Percentiles rank a stretch among this genome's conserved stretches.
Evolutionary conservation across 2,113 vertebrate species (phyloP).

Genomic region (Saguinus imperator): DNA sequence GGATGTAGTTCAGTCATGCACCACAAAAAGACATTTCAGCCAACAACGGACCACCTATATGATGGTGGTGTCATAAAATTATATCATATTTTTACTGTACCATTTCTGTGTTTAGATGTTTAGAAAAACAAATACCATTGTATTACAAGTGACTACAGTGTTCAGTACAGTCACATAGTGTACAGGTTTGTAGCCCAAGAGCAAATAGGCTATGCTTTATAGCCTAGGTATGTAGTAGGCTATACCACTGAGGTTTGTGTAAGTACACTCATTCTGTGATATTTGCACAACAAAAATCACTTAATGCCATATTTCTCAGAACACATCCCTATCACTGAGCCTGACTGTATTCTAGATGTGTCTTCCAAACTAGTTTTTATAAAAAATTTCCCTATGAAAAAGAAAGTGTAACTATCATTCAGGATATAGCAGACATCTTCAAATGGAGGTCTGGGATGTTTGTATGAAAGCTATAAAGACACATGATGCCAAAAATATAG

Average conservation of each 20-base stretch:
- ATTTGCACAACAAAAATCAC: neutral
- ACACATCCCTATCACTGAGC: neutral
- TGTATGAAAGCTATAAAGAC: conserved; percentile 17
- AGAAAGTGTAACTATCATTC: neutral
- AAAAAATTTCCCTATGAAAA: conserved; percentile 32
- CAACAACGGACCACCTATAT: neutral
- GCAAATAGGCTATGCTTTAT: neutral
- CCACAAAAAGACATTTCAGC: neutral
- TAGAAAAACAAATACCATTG: neutral
- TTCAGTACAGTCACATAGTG: neutral
- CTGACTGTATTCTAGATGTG: neutral
- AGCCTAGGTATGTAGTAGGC: neutral
- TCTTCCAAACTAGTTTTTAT: neutral
- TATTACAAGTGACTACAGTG: neutral
- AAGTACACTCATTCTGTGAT: neutral
- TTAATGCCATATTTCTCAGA: neutral
- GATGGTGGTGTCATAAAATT: neutral
- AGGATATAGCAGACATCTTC: conserved; percentile 49
- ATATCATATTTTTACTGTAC: neutral
- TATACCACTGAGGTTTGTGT: neutral
- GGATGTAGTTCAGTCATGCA: neutral
- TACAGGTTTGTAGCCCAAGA: neutral
- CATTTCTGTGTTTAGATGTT: neutral
- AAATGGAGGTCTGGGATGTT: conserved; percentile 33
- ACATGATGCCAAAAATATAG: conserved; percentile 57